Conservation (phyloP, 1,140 invertebrate species). For the Drosophila parvula region DNA sequence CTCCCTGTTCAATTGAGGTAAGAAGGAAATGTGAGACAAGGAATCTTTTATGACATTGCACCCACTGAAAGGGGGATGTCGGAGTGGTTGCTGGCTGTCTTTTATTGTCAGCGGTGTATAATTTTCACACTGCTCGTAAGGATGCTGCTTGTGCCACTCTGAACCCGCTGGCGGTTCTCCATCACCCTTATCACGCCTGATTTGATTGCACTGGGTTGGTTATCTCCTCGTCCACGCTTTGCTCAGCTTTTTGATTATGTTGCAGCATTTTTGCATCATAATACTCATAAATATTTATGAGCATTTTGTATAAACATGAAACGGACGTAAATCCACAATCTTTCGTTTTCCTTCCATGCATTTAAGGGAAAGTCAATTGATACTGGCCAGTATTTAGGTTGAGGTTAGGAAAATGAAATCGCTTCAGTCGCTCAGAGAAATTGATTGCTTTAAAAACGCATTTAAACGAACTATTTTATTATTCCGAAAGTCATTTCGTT, state of each 20-base stretch:
- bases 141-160: slow-evolving; percentile 14
- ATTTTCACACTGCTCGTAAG: slow-evolving; percentile 60
- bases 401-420: slow-evolving; percentile 26
- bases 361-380: slow-evolving; percentile 35
- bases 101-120: slow-evolving; percentile 59
- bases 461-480: slow-evolving; percentile 39
- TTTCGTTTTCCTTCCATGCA: slow-evolving; percentile 9
- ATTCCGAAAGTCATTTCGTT: slow-evolving; percentile 24
- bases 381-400: neutral
- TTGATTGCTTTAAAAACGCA: slow-evolving; percentile 33
- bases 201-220: slow-evolving; percentile 62
- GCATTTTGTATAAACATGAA: slow-evolving; percentile 38
- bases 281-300: slow-evolving; percentile 77
- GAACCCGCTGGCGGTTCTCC: slow-evolving; percentile 15
- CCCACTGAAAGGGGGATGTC: slow-evolving; percentile 14
- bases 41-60: slow-evolving; percentile 42
- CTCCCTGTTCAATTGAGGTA: slow-evolving; percentile 16
- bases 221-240: neutral
- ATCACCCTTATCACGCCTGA: slow-evolving; percentile 39
- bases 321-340: slow-evolving; percentile 22
- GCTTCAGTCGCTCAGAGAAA: slow-evolving; percentile 13
- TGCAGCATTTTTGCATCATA: slow-evolving; percentile 61
- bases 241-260: slow-evolving; percentile 50
- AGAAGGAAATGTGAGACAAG: slow-evolving; percentile 49
- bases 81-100: slow-evolving; percentile 29